phyloP scores from a whole-genome alignment of 2,113 vertebrate species.

The Vidua chalybeata region DNA sequence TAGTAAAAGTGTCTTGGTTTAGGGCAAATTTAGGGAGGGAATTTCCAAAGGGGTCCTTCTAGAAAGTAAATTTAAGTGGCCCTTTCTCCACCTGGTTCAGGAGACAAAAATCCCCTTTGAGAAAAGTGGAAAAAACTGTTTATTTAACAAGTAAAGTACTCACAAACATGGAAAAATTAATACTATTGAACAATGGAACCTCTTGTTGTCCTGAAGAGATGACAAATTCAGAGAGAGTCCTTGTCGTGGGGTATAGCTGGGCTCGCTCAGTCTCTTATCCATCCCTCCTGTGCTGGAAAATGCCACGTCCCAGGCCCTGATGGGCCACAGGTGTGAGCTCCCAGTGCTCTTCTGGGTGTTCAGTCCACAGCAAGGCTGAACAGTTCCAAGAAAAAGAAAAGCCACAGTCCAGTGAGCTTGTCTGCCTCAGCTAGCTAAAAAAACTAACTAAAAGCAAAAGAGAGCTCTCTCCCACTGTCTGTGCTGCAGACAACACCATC shows the following conservation, averaged over 20 bases:
- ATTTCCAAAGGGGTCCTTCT: neutral
- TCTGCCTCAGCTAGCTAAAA: neutral
- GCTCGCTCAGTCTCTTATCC: neutral
- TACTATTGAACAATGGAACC: neutral
- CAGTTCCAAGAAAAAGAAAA: neutral
- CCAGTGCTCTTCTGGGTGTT: neutral
- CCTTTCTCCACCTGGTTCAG: neutral
- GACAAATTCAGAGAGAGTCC: neutral
- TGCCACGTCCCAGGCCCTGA: rapidly evolving
- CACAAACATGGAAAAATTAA: neutral
- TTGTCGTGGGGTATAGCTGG: rapidly evolving
- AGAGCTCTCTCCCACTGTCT: neutral
- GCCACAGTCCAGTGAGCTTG: rapidly evolving
- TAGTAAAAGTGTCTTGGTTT: neutral
- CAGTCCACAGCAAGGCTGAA: neutral
- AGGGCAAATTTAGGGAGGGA: neutral
- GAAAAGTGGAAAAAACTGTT: neutral
- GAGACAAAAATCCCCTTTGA: neutral
- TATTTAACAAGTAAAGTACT: neutral
- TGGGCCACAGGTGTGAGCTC: neutral
- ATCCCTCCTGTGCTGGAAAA: too few species aligned
- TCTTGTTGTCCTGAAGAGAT: neutral
- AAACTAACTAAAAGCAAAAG: neutral
- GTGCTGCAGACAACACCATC: neutral
- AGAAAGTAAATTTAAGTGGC: neutral